Conservation (phyloP, 1,140 invertebrate genomes). For the Platyura marginata region DNA sequence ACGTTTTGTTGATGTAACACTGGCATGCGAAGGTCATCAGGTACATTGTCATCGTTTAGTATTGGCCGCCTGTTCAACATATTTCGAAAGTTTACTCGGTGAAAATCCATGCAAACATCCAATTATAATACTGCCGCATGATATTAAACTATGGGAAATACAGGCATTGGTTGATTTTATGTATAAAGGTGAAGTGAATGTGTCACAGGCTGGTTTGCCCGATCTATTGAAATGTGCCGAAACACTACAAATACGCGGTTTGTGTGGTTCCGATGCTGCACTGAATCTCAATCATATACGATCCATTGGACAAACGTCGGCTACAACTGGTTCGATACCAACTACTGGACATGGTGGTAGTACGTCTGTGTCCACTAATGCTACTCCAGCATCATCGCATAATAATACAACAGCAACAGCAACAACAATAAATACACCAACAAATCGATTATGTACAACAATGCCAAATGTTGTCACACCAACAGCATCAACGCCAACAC, state of each 20-base stretch:
- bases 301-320: not conserved
- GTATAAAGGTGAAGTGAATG: slow-evolving; percentile 74
- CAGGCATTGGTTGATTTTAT: slow-evolving; percentile 71
- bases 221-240: slow-evolving; percentile 64
- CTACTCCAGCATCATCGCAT: not conserved
- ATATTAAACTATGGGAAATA: slow-evolving; percentile 44
- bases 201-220: slow-evolving; percentile 60
- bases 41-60: slow-evolving; percentile 79
- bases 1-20: slow-evolving; percentile 74
- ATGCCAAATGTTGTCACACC: slow-evolving; percentile 10
- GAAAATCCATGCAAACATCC: slow-evolving; percentile 75
- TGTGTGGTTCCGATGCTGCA: slow-evolving; percentile 27
- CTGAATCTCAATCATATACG: slow-evolving; percentile 22
- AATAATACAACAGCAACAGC: slow-evolving; percentile 4
- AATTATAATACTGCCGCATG: slow-evolving; percentile 63
- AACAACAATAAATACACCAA: slow-evolving; percentile 7
- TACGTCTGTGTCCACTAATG: no score
- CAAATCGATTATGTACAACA: slow-evolving; percentile 8
- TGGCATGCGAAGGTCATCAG: slow-evolving; percentile 71
- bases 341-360: slow-evolving; percentile 6
- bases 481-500: slow-evolving; percentile 8
- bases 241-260: slow-evolving; percentile 52
- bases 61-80: slow-evolving; percentile 63
- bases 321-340: not conserved
- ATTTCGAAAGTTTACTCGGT: slow-evolving; percentile 57